Evolutionary conservation across 1,140 invertebrate species (phyloP), one percentile per base, ranked within the genome.

Genomic region (Pogonus chalceus): DNA sequence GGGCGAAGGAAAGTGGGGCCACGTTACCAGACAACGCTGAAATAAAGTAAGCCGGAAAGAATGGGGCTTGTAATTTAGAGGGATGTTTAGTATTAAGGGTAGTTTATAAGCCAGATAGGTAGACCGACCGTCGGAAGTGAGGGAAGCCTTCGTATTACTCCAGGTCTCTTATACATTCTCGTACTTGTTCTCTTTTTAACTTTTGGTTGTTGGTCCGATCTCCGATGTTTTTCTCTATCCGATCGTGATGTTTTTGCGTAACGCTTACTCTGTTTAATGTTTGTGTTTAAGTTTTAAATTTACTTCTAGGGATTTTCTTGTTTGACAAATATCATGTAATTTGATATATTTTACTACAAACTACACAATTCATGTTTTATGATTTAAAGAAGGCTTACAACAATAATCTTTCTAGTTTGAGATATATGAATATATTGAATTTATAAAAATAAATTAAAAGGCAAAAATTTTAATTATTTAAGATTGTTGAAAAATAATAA

Each of bases 61-160:
- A 70, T 70, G 64, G 68, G 67, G 66, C 67, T 69, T 69, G 68
- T 69, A 70, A 70, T 70, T 70, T 70, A 70, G 68, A 70, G 67
- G 68, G 68, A 69, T 70, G 68, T 70, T 43, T 59, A 65, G 68
- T 68, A 70, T 70, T 70, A 70, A 68, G 68, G 68, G 68, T 69
- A 70, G 68, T 70, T 70, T 70, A 70, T 70, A 51, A 51, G 49
- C 49, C 49, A 51, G 49, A 51, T 51, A 70, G 68, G 68, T 70
- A 69, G 69, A 70, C 68, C 68, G 26, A 20, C 16, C 37, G 37
- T 16, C 37, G 37, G 37, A 43, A 43, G 37, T 43, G 9, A 43
- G 18, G 37, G 37, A 43, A 43, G 18, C 37, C 37, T 43, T 10
- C 43, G 23, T 51, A 23, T 24, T 47, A 21, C 18, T 22, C 23